phyloP scores from a whole-genome alignment of 2,797 vertebrate genomes.

The Craterocephalus amniculus region DNA sequence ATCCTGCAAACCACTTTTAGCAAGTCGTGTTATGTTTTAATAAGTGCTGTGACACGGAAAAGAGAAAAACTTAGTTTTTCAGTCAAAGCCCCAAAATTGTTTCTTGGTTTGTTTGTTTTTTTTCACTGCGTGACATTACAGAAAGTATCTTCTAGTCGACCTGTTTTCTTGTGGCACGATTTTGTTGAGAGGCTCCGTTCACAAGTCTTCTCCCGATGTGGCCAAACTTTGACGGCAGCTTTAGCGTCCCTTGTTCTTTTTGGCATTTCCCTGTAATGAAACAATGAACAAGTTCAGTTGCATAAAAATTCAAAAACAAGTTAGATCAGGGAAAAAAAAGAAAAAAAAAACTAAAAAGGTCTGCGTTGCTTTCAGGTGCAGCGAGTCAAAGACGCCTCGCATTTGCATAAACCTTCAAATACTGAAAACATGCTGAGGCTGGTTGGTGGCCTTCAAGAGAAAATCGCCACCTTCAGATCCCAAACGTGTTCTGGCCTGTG shows the following conservation, averaged over 20 bases:
- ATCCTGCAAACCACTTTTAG: constrained; percentile 56
- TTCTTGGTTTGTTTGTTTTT: constrained; percentile 8
- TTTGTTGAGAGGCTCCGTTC: constrained; percentile 41
- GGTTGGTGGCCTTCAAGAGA: constrained; percentile 40
- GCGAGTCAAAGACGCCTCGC: neutral
- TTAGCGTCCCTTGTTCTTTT: constrained; percentile 97
- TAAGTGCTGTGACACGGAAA: constrained; percentile 46
- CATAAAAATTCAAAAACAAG: neutral
- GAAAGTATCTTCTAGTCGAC: constrained; percentile 36
- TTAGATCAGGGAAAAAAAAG: neutral
- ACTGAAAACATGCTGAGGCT: constrained; percentile 48
- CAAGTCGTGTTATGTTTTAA: constrained; percentile 47
- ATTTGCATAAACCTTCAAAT: constrained; percentile 17
- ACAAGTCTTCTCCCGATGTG: constrained; percentile 39
- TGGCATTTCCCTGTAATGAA: constrained; percentile 89
- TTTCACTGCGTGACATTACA: constrained; percentile 37
- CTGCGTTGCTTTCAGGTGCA: constrained; percentile 22
- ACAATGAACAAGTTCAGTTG: constrained; percentile 17
- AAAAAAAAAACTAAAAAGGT: neutral
- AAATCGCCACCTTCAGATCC: constrained; percentile 49
- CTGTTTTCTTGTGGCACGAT: constrained; percentile 50
- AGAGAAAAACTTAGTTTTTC: constrained; percentile 44
- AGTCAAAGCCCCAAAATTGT: constrained; percentile 41
- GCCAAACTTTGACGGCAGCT: constrained; percentile 20
- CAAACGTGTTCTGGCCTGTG: constrained; percentile 61